Percentiles rank a stretch among this genome's conserved stretches.
Evolutionary conservation across 2,888 invertebrate species (phyloP).

Genomic region (Tetranychus piercei): DNA sequence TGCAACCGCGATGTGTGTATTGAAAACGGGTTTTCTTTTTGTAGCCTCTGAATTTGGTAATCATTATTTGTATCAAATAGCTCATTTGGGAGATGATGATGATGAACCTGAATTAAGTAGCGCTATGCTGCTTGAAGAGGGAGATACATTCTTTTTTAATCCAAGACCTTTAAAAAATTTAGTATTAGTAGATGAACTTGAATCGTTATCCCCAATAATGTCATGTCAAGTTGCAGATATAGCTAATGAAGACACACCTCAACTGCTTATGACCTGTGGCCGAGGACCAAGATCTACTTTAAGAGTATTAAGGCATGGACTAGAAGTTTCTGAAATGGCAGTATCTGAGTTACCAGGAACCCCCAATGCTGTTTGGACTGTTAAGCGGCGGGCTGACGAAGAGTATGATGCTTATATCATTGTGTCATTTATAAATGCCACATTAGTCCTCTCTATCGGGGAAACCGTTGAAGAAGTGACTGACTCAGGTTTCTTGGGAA

Average conservation of each 20-base stretch:
- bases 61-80: constrained; percentile 97
- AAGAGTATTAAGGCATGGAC: constrained; percentile 78
- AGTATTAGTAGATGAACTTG: constrained; percentile 87
- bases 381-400: constrained; percentile 84
- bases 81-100: constrained; percentile 96
- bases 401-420: constrained; percentile 98
- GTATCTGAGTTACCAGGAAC: constrained; percentile 98
- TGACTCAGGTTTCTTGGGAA: constrained; percentile 95
- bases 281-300: constrained; percentile 83
- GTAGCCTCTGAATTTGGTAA: constrained; percentile 98
- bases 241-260: constrained; percentile 96
- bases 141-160: constrained; percentile 96
- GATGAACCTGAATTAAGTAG: constrained; percentile 97
- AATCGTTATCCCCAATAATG: constrained; percentile 80
- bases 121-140: constrained; percentile 92
- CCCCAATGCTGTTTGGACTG: constrained; percentile 99
- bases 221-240: constrained; percentile 68
- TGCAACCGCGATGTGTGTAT: constrained; percentile 84
- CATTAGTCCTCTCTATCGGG: constrained; percentile 92
- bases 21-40: constrained; percentile 95
- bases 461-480: constrained; percentile 99
- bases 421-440: constrained; percentile 96
- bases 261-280: constrained; percentile 87
- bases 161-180: constrained; percentile 80
- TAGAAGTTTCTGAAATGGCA: constrained; percentile 97